Percentiles rank a stretch among this genome's conserved stretches.
Evolutionary conservation across 2,797 vertebrate species (phyloP).

Genomic region (Lateolabrax maculatus): DNA sequence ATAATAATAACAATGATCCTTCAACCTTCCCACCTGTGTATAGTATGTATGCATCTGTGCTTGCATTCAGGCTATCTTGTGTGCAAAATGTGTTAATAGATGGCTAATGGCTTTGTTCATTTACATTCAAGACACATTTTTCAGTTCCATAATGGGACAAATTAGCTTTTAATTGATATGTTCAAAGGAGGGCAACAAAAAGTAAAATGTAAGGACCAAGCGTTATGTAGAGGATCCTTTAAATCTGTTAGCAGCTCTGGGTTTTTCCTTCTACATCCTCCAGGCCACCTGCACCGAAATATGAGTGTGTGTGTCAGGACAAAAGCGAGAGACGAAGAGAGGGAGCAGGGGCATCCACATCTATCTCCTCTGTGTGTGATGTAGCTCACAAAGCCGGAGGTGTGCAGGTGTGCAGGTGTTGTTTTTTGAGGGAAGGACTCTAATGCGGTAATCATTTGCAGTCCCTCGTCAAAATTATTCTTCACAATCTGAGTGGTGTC

Average conservation of each 20-base stretch:
- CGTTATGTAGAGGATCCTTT: constrained; percentile 53
- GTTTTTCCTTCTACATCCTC: constrained; percentile 42
- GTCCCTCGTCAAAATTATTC: constrained; percentile 78
- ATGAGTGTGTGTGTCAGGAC: constrained; percentile 2
- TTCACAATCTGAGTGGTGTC: constrained; percentile 71
- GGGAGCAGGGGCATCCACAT: constrained; percentile 43
- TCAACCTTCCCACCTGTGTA: neutral
- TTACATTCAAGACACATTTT: constrained; percentile 46
- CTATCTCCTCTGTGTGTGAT: constrained; percentile 56
- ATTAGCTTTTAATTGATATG: constrained; percentile 51
- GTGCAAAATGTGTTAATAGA: constrained; percentile 5
- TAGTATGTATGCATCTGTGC: neutral
- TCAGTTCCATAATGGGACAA: constrained; percentile 41
- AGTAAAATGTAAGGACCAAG: constrained; percentile 54
- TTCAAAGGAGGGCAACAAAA: constrained; percentile 49
- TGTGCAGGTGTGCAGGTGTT: constrained; percentile 82
- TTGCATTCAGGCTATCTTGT: neutral
- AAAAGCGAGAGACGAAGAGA: neutral
- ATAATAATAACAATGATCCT: neutral
- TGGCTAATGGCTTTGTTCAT: constrained; percentile 43
- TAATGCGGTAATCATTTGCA: constrained; percentile 82
- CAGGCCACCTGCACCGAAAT: constrained; percentile 72
- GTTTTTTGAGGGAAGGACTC: constrained; percentile 59
- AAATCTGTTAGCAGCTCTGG: constrained; percentile 52
- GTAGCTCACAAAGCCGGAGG: constrained; percentile 60